Evolutionary conservation across 2,797 vertebrate genomes (phyloP), one percentile per base, ranked within the genome.

Genomic region (Lateolabrax maculatus): DNA sequence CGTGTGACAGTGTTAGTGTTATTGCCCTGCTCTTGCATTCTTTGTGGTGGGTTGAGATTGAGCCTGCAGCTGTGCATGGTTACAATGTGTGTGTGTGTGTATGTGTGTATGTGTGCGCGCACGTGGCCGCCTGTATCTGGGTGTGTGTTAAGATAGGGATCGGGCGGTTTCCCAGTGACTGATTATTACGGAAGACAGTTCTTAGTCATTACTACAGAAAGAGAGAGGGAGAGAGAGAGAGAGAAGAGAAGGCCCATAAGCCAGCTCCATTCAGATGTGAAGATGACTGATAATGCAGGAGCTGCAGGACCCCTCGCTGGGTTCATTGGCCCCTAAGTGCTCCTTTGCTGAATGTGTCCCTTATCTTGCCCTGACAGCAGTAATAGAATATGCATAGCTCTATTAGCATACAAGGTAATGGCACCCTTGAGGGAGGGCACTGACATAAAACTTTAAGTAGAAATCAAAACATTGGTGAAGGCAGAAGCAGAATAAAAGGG

Each of bases 401-500:
- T 95, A 97, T 98, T 97, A 98, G 96, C 97, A 97, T 96, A 97
- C 94, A 91, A 95, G 96, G 92, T 96, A 97, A 97, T 96, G 95
- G 96, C 95, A 95, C 96, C 97, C 95, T 94, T 93, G 96, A 96
- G 96, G 96, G 96, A 96, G 96, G 96, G 96, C 94, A 94, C 88
- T 95, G 94, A 95, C 96, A 95, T 96, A 96, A 97, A 97, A 97
- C 97, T 97, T 97, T 97, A 97, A 98, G 96, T 97, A 98, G 97
- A 97, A 97, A 98, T 97, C 96, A 97, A 97, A 97, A 97, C 96
- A 96, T 94, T 93, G 95, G 95, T 95, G 93, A 90, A 92, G 93
- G 93, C 93, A 92, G 92, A 92, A 87, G 95, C 94, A 90, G 94
- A 94, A 95, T 93, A 97, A 97, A 95, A 89, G 85, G 92, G 96